These are phyloP conservation scores for Bufo gargarizans DNA, from an alignment of 2,113 vertebrate genomes.

Conservation along the genomic window DNA sequence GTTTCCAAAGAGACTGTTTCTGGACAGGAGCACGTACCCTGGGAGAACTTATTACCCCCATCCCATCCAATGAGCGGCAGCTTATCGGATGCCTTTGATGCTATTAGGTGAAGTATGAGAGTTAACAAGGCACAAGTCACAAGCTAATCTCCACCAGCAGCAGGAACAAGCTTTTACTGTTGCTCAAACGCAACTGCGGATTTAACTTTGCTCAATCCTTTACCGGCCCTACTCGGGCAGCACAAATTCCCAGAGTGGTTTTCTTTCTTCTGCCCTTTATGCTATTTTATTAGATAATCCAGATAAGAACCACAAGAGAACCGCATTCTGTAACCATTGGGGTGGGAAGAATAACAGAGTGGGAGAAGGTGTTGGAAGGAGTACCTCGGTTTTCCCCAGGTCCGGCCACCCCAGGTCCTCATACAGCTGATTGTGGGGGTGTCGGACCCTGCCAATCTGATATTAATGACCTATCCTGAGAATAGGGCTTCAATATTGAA, in stretches of 20 bases:
- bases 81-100: constrained; percentile 43
- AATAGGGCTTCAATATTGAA: too few species aligned
- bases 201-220: neutral
- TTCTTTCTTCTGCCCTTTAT: neutral
- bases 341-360: constrained; percentile 24
- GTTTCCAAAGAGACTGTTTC: neutral
- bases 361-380: too few species aligned
- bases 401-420: too few species aligned
- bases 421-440: too few species aligned
- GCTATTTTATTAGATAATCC: constrained; percentile 46
- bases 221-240: neutral
- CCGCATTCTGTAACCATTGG: constrained; percentile 39
- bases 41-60: neutral
- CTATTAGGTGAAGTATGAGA: constrained; percentile 6
- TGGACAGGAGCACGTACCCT: neutral
- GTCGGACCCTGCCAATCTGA: too few species aligned
- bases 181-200: constrained; percentile 20
- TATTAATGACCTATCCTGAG: too few species aligned
- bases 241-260: constrained; percentile 29
- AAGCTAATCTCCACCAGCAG: constrained; percentile 25
- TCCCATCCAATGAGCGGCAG: neutral
- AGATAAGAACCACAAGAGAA: constrained; percentile 23
- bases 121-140: constrained; percentile 26
- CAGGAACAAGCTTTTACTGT: constrained; percentile 21
- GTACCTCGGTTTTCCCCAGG: too few species aligned